Evolutionary conservation across 64 coral and sea anemone species (phyloP).

Genomic region (Montipora sp.): DNA sequence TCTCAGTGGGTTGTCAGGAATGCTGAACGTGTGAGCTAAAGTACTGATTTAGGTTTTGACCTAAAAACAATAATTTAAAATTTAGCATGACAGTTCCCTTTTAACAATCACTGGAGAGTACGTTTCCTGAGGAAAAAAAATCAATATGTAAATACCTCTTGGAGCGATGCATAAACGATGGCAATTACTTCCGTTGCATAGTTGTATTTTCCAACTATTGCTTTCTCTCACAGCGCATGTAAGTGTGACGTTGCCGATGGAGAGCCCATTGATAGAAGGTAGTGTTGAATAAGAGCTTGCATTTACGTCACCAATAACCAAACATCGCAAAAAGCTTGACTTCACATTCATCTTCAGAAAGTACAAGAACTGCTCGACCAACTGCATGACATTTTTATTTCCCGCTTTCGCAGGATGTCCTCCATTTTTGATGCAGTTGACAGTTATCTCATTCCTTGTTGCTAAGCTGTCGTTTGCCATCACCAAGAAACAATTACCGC

Average conservation of each 20-base stretch:
- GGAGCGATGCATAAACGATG: conserved; percentile 18
- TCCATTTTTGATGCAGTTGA: not conserved
- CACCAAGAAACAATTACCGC: conserved; percentile 8
- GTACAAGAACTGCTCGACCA: conserved; percentile 14
- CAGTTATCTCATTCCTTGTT: not conserved
- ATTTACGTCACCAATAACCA: not conserved
- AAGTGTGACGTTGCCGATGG: not conserved
- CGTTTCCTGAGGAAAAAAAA: not conserved
- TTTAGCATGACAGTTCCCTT: no score
- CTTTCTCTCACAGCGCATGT: conserved; percentile 40
- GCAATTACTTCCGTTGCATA: conserved; percentile 28
- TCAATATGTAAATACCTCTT: conserved; percentile 5
- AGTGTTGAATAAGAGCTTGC: conserved; percentile 3
- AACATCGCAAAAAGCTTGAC: not conserved
- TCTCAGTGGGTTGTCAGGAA: no score
- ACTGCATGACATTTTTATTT: not conserved
- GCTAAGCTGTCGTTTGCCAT: conserved; percentile 1
- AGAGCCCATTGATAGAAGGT: not conserved
- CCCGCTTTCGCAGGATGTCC: not conserved
- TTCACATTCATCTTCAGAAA: not conserved
- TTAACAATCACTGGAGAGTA: no score
- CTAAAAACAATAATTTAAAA: no score
- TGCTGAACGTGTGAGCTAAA: no score
- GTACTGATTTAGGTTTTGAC: no score
- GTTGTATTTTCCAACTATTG: conserved; percentile 16